Percentiles rank a stretch among this genome's conserved stretches.
Conservation (phyloP, 1,140 invertebrate genomes). For the Aleiodes sp. region DNA sequence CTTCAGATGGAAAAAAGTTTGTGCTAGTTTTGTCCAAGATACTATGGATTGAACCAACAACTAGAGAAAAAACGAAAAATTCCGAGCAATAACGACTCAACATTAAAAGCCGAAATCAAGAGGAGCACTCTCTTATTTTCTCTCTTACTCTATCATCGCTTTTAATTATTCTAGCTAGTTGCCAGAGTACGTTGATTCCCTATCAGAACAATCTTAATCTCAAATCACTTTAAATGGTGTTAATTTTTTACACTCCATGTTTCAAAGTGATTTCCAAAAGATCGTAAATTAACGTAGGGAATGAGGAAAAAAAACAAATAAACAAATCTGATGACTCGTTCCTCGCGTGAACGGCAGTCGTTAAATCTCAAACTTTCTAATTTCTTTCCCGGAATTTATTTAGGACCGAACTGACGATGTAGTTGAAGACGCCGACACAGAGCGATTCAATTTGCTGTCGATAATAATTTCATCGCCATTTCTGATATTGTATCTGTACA, state of each 20-base stretch:
- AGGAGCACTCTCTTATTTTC: background rate
- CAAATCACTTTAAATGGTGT: too few relatives aligned
- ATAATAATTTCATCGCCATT: slow-evolving; percentile 93
- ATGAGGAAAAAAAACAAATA: background rate
- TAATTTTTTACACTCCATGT: too few relatives aligned
- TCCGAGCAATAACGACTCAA: background rate
- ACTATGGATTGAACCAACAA: background rate
- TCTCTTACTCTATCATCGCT: background rate
- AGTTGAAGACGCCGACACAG: slow-evolving; percentile 50
- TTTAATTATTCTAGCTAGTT: too few relatives aligned
- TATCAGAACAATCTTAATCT: too few relatives aligned
- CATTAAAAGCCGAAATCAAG: background rate
- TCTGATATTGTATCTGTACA: slow-evolving; percentile 90
- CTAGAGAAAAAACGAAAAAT: background rate
- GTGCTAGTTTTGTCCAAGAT: slow-evolving; percentile 3
- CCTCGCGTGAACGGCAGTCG: slow-evolving; percentile 13
- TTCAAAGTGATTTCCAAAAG: too few relatives aligned
- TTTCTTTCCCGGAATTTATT: slow-evolving; percentile 41
- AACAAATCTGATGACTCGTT: background rate
- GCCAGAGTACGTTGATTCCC: too few relatives aligned
- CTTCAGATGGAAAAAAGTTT: slow-evolving; percentile 9
- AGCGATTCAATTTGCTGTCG: slow-evolving; percentile 73
- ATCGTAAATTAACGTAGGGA: too few relatives aligned
- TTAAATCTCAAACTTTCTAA: slow-evolving; percentile 3
- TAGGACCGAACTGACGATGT: slow-evolving; percentile 62